Base-by-base conservation (phyloP, 1,140 invertebrate species). In the Microplitis mediator region DNA sequence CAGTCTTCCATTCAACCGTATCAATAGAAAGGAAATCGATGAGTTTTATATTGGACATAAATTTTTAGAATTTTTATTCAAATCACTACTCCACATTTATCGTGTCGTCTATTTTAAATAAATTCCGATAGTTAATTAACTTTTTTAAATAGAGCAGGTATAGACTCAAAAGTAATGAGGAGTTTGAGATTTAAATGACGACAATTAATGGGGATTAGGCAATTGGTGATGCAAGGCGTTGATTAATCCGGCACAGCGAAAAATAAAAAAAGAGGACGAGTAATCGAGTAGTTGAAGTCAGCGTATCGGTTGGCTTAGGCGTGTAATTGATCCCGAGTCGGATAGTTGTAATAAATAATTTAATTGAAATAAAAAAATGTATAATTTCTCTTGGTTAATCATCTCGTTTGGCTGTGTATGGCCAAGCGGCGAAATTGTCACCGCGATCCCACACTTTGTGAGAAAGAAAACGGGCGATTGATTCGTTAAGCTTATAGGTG, bases 201-300 rank as follows among this genome's bases (percentile, higher is more conserved):
- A 45, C 39, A 45, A 45, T 45, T 45, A 11, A 45, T 11, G 39
- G 39, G 11, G 39, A 45, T 45, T 45, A 45, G 39, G 39, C 39
- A 45, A 45, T 45, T 45, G 39, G 4, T 45, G 39, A 45, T 45
- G 39, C 39, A 45, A 45, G 39, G 6, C 39, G 39, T 6, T 45
- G 8, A 45, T 45, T 45, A 45, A 45, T 45, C 6, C 39, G 6
- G 39, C 8, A 5, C n/a, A 35, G 32, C 1, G 32, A 11, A 62
- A 13, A 31, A 3, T 61, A 34, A 61, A 62, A 23, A 13, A 64
- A 64, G 60, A 71, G 23, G 50, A 62, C 60, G 39, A 67, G 71
- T 72, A 72, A 64, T 72, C 32, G 56, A 72, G 71, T 72, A 72
- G 71, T 72, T 50, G 1, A 64, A 67, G 52, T 72, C 71, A 72